Evolutionary conservation across 2,888 invertebrate genomes (phyloP).

Genomic region (Brassicogethes aeneus): DNA sequence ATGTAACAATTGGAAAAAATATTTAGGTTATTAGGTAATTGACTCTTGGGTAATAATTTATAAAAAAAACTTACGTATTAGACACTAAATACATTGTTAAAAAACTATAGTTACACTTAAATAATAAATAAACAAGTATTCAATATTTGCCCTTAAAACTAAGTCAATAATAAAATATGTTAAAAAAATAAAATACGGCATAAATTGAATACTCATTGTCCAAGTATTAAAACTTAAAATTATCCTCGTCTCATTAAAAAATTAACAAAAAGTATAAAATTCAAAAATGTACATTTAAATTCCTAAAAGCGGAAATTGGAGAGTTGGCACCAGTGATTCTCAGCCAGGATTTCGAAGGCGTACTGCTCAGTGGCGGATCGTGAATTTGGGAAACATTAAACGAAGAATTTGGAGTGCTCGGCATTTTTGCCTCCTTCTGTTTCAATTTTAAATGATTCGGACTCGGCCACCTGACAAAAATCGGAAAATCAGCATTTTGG

Average conservation of each 20-base stretch:
- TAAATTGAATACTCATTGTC: too few relatives aligned
- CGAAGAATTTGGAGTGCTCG: constrained; percentile 16
- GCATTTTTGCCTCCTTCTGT: constrained; percentile 13
- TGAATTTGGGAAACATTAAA: constrained; percentile 17
- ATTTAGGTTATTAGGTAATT: neutral
- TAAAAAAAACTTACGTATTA: neutral
- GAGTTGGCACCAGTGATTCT: constrained; percentile 53
- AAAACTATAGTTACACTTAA: neutral
- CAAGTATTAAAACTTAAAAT: neutral
- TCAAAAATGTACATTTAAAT: neutral
- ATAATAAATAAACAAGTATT: neutral
- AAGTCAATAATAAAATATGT: too few relatives aligned
- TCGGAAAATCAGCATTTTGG: too few relatives aligned
- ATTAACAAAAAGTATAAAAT: neutral
- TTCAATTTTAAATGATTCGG: constrained; percentile 14
- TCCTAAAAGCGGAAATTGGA: constrained; percentile 35
- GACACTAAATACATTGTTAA: neutral
- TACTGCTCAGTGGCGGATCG: constrained; percentile 13
- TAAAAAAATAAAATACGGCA: too few relatives aligned
- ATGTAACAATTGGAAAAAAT: neutral
- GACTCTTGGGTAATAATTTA: neutral
- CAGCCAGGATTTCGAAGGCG: constrained; percentile 42
- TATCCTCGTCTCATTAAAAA: neutral
- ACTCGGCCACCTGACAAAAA: constrained; percentile 18
- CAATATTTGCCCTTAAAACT: too few relatives aligned